phyloP scores from a whole-genome alignment of 2,888 invertebrate genomes.

The Saturnia japonica region DNA sequence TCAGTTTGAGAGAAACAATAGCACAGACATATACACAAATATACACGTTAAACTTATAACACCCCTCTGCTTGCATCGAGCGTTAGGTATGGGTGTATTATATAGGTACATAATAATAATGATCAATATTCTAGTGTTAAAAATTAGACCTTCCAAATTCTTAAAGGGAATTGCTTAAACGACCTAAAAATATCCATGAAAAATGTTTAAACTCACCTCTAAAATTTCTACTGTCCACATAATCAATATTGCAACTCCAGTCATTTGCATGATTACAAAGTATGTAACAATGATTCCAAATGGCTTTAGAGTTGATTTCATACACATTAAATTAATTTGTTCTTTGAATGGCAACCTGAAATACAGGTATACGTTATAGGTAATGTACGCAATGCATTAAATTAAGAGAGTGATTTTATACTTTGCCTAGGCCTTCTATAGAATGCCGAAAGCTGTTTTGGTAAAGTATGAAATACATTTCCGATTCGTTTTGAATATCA shows the following conservation, averaged over 20 bases:
- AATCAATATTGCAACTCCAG: conserved; percentile 49
- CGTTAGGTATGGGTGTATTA: too few relatives aligned
- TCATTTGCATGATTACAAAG: conserved; percentile 41
- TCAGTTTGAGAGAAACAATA: background rate
- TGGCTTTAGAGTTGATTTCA: conserved; percentile 46
- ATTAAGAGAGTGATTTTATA: too few relatives aligned
- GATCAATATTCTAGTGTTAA: background rate
- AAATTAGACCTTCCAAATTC: too few relatives aligned
- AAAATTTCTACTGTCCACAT: conserved; percentile 59
- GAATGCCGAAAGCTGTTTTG: too few relatives aligned
- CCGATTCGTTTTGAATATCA: too few relatives aligned
- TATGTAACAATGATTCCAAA: conserved; percentile 47
- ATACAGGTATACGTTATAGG: conserved; percentile 16
- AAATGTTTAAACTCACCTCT: conserved; percentile 40
- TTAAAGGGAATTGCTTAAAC: background rate
- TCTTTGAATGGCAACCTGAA: conserved; percentile 43
- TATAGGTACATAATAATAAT: too few relatives aligned
- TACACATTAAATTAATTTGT: conserved; percentile 38
- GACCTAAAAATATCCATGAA: background rate
- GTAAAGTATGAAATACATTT: too few relatives aligned
- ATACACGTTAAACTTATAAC: too few relatives aligned
- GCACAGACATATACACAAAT: too few relatives aligned
- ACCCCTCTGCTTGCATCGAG: too few relatives aligned
- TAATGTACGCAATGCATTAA: too few relatives aligned
- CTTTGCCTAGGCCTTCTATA: too few relatives aligned